phyloP scores from a whole-genome alignment of 2,888 invertebrate species.

The Augochlorella aurata region DNA sequence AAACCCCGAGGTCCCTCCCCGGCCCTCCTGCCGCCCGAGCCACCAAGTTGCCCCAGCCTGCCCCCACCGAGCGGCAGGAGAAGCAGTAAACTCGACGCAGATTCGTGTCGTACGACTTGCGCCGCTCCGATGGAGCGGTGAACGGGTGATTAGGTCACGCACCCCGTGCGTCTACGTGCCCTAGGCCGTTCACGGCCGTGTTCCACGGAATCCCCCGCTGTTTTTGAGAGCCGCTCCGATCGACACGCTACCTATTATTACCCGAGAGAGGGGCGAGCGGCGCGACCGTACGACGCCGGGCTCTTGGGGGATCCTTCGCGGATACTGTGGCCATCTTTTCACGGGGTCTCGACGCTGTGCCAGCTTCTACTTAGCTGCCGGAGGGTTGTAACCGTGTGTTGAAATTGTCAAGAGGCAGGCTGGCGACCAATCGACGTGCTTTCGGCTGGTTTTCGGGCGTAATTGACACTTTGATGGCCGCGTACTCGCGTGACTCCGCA shows the following conservation, averaged over 20 bases:
- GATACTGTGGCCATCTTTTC: background rate
- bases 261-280: constrained; percentile 4
- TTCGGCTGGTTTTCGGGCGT: too few species aligned
- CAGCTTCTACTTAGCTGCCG: background rate
- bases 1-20: constrained; percentile 33
- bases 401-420: too few species aligned
- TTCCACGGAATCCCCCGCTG: constrained; percentile 73
- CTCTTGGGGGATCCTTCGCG: background rate
- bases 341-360: background rate
- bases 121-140: constrained; percentile 66
- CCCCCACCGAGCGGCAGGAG: background rate
- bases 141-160: constrained; percentile 80
- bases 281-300: constrained; percentile 1
- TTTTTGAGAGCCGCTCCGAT: constrained; percentile 43
- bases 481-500: too few species aligned
- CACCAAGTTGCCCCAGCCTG: background rate
- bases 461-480: too few species aligned
- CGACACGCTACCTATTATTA: constrained; percentile 31
- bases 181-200: constrained; percentile 79
- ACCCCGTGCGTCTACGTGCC: constrained; percentile 77
- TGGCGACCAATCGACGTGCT: too few species aligned
- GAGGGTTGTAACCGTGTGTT: background rate
- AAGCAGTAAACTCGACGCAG: constrained; percentile 53
- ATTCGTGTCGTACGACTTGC: constrained; percentile 54
- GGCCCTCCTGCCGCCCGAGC: background rate